These are phyloP conservation scores for Sphaerophoria taeniata DNA, from an alignment of 2,888 invertebrate genomes.

Conservation along the genomic window DNA sequence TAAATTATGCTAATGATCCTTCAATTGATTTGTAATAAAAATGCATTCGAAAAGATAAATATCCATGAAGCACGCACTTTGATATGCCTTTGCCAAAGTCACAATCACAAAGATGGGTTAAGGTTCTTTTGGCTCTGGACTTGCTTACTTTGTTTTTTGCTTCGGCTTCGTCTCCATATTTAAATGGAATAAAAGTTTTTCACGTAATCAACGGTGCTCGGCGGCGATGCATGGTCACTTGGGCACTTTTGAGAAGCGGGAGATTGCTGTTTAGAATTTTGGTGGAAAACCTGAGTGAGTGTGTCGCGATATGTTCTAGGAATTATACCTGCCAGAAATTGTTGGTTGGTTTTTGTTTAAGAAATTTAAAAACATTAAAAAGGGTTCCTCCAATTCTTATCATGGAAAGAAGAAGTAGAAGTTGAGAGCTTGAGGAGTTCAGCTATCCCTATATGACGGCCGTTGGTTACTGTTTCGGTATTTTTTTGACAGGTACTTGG, in stretches of 20 bases:
- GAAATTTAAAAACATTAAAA: too few species aligned
- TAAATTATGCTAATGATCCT: constrained; percentile 83
- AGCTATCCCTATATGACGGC: too few species aligned
- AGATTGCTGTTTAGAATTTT: too few species aligned
- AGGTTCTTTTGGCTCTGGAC: neutral
- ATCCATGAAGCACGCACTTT: constrained; percentile 82
- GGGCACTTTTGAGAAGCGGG: too few species aligned
- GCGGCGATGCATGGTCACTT: neutral
- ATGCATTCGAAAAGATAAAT: constrained; percentile 82
- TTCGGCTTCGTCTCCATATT: constrained; percentile 46
- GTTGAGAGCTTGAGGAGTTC: too few species aligned
- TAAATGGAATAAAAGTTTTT: constrained; percentile 38
- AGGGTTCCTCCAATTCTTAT: too few species aligned
- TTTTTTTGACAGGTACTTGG: too few species aligned
- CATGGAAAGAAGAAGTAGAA: too few species aligned
- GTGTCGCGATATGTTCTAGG: constrained; percentile 40
- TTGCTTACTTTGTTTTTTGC: neutral
- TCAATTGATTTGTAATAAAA: constrained; percentile 84
- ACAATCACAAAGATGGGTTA: constrained; percentile 17
- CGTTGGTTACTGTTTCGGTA: too few species aligned
- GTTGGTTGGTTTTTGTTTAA: too few species aligned
- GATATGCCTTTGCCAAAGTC: constrained; percentile 43
- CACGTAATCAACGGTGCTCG: neutral
- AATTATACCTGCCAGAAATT: constrained; percentile 56
- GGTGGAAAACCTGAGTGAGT: constrained; percentile 41